These are phyloP conservation scores for Drosophila littoralis DNA, from an alignment of 1,140 invertebrate species.

Conservation along the genomic window DNA sequence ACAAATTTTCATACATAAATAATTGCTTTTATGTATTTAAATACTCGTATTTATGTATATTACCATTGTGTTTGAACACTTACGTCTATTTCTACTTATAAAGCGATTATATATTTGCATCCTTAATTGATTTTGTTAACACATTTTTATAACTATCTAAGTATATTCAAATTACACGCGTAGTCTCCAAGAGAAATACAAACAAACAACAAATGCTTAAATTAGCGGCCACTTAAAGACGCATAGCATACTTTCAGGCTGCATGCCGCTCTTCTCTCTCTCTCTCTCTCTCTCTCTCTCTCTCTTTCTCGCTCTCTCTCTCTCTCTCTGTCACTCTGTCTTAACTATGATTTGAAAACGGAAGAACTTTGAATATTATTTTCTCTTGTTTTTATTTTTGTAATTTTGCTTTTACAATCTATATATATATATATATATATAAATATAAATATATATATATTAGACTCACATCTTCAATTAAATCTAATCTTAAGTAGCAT, in stretches of 20 bases:
- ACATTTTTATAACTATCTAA: constrained; percentile 30
- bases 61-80: constrained; percentile 36
- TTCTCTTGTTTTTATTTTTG: constrained; percentile 7
- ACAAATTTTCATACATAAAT: constrained; percentile 39
- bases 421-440: constrained; percentile 9
- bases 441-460: constrained; percentile 6
- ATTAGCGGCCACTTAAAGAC: constrained; percentile 18
- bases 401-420: constrained; percentile 35
- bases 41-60: constrained; percentile 37
- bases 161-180: constrained; percentile 23
- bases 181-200: constrained; percentile 15
- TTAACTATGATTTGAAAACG: background rate
- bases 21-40: constrained; percentile 45
- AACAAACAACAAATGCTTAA: constrained; percentile 36
- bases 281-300: constrained; percentile 18
- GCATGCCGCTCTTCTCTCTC: constrained; percentile 42
- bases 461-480: constrained; percentile 7
- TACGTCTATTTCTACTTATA: constrained; percentile 24
- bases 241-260: constrained; percentile 43
- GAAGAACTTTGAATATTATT: background rate
- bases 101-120: constrained; percentile 41
- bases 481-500: constrained; percentile 46
- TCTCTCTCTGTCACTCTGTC: constrained; percentile 10
- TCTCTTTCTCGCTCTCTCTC: constrained; percentile 13
- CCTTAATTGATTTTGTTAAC: constrained; percentile 29